These are phyloP conservation scores for Muscicapa striata DNA, from an alignment of 2,797 vertebrate species.

Conservation along the genomic window DNA sequence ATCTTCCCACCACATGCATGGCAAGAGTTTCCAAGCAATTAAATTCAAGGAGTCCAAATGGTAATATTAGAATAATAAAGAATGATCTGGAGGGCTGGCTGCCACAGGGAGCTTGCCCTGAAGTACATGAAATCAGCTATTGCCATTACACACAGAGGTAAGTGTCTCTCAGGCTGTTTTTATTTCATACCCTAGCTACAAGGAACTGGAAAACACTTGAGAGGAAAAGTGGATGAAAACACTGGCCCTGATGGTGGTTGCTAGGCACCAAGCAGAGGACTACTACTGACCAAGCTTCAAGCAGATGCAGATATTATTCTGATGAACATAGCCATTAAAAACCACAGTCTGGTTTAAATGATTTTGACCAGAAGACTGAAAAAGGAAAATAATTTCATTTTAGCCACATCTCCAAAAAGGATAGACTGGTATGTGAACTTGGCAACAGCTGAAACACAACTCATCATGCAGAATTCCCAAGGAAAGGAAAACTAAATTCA, in stretches of 20 bases:
- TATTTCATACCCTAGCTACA: slow-evolving; percentile 23
- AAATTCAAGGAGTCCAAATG: slow-evolving; percentile 29
- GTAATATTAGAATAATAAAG: slow-evolving; percentile 28
- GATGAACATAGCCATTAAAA: slow-evolving; percentile 35
- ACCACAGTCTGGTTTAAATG: background rate
- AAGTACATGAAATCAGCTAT: slow-evolving; percentile 40
- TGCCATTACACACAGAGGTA: background rate
- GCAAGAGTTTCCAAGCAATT: background rate
- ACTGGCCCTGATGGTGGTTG: slow-evolving; percentile 60
- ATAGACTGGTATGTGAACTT: background rate
- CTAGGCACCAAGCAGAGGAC: slow-evolving; percentile 68
- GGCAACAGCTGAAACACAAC: background rate
- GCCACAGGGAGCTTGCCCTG: background rate
- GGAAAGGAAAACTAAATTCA: background rate
- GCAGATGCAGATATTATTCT: slow-evolving; percentile 59
- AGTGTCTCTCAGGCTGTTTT: slow-evolving; percentile 47
- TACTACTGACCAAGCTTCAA: slow-evolving; percentile 16
- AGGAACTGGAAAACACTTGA: slow-evolving; percentile 61
- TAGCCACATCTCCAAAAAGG: background rate
- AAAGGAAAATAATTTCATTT: background rate
- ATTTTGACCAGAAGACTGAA: background rate
- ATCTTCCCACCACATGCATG: background rate
- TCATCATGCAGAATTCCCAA: background rate
- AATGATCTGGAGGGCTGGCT: slow-evolving; percentile 33
- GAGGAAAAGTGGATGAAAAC: slow-evolving; percentile 30